These are phyloP conservation scores for Baccha elongata DNA, from an alignment of 2,888 invertebrate genomes.

Conservation along the genomic window DNA sequence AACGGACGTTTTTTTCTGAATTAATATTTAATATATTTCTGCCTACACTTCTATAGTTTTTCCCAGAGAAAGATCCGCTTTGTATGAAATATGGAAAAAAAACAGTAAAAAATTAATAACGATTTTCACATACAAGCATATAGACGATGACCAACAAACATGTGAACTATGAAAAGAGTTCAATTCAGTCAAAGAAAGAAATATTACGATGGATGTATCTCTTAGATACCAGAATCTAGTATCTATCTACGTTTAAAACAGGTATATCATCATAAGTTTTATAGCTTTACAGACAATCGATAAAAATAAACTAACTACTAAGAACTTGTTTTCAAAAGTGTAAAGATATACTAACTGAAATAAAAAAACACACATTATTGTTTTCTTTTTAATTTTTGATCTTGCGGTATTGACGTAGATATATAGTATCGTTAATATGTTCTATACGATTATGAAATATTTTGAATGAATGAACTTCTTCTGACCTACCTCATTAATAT, in stretches of 20 bases:
- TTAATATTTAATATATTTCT: no score
- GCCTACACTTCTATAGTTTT: neutral
- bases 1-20: no score
- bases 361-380: slow-evolving; percentile 13
- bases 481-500: slow-evolving; percentile 62
- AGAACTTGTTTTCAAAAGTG: slow-evolving; percentile 48
- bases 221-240: no score
- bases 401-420: neutral
- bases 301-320: slow-evolving; percentile 41
- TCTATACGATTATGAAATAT: neutral
- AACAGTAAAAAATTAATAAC: neutral
- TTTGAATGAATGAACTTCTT: slow-evolving; percentile 33
- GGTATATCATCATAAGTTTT: slow-evolving; percentile 21
- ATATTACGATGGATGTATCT: neutral
- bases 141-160: slow-evolving; percentile 8
- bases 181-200: slow-evolving; percentile 32
- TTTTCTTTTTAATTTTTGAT: neutral
- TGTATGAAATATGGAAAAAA: neutral
- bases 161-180: slow-evolving; percentile 76
- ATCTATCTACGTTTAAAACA: neutral
- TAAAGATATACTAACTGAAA: no score
- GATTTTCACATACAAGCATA: slow-evolving; percentile 15
- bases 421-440: neutral
- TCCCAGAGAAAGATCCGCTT: neutral
- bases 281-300: slow-evolving; percentile 37